These are phyloP conservation scores for Leucophenga maculata DNA, from an alignment of 2,888 invertebrate species.

Conservation along the genomic window DNA sequence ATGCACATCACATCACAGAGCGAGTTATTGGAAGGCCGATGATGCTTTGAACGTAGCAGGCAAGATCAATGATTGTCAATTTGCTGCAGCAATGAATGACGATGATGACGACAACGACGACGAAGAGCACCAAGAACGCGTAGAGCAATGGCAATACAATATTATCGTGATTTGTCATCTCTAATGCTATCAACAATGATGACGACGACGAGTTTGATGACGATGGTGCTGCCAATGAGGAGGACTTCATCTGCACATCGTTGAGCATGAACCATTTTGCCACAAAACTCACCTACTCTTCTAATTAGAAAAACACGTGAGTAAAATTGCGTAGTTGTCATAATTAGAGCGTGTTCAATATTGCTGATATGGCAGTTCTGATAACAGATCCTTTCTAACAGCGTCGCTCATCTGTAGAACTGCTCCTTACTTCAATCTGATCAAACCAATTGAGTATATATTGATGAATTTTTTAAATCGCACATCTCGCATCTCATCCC, in stretches of 20 bases:
- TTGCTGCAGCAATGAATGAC: slow-evolving; percentile 11
- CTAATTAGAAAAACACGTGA: slow-evolving; percentile 64
- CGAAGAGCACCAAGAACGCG: neutral
- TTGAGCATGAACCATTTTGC: neutral
- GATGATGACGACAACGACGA: neutral
- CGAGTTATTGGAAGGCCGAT: too few relatives aligned
- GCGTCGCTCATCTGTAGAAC: too few relatives aligned
- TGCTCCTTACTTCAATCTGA: too few relatives aligned
- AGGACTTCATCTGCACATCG: neutral
- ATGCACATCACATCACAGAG: slow-evolving; percentile 39
- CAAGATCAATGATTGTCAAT: neutral
- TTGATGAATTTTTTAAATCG: too few relatives aligned
- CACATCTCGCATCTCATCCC: too few relatives aligned
- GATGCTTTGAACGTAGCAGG: neutral
- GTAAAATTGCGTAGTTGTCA: slow-evolving; percentile 60
- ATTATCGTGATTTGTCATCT: slow-evolving; percentile 21
- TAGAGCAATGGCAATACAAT: too few relatives aligned
- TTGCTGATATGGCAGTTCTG: slow-evolving; percentile 24
- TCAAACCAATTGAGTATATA: too few relatives aligned
- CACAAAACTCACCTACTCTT: slow-evolving; percentile 23
- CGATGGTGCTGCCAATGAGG: neutral
- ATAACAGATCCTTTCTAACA: too few relatives aligned
- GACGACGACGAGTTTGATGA: too few relatives aligned
- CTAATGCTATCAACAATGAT: neutral
- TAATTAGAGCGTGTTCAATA: slow-evolving; percentile 56